These are phyloP conservation scores for Nymphalis urticae DNA, from an alignment of 2,888 invertebrate genomes.

Conservation along the genomic window DNA sequence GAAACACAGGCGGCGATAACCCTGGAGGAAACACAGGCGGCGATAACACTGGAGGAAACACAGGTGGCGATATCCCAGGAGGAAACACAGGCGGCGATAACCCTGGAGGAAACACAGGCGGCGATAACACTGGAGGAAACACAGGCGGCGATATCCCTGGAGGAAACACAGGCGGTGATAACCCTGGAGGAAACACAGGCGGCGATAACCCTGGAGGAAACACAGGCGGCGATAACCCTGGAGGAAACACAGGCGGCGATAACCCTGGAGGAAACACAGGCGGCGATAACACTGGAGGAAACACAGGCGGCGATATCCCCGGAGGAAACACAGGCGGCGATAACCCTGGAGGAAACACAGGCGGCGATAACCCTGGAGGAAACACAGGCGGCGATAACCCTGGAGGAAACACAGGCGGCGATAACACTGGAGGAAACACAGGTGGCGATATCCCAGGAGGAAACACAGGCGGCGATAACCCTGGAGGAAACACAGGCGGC, in stretches of 20 bases:
- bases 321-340: background rate
- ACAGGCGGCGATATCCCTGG: background rate
- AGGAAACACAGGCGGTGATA: background rate
- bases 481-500: background rate
- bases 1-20: background rate
- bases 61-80: background rate
- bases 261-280: background rate
- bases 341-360: background rate
- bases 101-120: background rate
- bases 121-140: background rate
- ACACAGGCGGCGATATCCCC: no score
- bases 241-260: background rate
- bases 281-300: background rate
- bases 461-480: background rate
- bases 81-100: background rate
- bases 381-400: conserved; percentile 1
- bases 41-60: background rate
- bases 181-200: background rate
- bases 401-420: background rate
- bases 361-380: background rate
- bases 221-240: background rate
- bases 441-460: background rate
- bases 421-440: background rate
- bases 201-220: background rate
- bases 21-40: background rate